phyloP scores from a whole-genome alignment of 1,140 invertebrate genomes.

The Bombus breviceps region DNA sequence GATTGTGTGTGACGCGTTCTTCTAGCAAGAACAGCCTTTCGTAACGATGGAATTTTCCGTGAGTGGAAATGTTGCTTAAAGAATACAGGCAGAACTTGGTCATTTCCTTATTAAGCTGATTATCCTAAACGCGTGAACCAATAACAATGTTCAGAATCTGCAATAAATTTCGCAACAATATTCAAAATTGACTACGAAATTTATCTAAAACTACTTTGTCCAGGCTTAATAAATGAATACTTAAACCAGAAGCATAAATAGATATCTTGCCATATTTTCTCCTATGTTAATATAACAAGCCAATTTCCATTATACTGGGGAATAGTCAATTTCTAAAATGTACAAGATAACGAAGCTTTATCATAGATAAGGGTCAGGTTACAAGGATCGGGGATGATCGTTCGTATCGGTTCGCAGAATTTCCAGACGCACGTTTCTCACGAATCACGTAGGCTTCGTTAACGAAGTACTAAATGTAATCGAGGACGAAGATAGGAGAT shows the following conservation, averaged over 20 bases:
- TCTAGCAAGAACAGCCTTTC: no score
- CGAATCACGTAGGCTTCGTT: background rate
- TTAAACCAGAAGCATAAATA: background rate
- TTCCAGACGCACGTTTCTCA: background rate
- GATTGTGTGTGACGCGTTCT: no score
- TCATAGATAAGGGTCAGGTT: background rate
- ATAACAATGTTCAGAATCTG: no score
- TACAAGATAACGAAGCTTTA: background rate
- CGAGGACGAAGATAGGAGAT: background rate
- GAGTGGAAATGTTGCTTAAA: no score
- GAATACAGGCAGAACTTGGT: no score
- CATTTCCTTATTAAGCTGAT: no score
- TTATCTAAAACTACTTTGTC: no score
- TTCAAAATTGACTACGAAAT: no score
- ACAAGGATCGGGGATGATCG: background rate
- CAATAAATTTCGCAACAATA: no score
- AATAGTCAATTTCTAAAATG: background rate
- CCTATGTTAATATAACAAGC: background rate
- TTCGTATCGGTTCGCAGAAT: background rate
- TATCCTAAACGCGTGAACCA: no score
- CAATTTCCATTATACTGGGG: background rate
- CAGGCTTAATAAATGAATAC: no score
- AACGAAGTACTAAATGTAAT: constrained; percentile 2
- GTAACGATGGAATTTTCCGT: no score
- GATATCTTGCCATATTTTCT: background rate